A percentile compares a stretch with the other conserved stretches of the same genome.
Evolutionary conservation across 2,888 invertebrate species (phyloP).

Genomic region (Brachylomia viminalis): DNA sequence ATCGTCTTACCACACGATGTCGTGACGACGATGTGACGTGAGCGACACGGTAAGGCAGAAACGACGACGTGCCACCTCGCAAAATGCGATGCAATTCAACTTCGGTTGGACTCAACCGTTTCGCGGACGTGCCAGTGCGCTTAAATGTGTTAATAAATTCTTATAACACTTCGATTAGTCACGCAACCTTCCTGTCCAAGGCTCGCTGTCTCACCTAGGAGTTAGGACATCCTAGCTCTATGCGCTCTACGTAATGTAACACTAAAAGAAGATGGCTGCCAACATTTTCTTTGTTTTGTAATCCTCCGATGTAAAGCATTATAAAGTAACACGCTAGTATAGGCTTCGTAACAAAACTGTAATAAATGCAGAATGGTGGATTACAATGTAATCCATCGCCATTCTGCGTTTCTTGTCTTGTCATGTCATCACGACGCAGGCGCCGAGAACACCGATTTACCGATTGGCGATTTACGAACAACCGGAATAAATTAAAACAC

Average conservation of each 20-base stretch:
- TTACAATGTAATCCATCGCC: not conserved
- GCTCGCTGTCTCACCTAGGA: not conserved
- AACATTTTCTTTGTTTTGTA: not conserved
- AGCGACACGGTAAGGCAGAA: not conserved
- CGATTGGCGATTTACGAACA: not conserved
- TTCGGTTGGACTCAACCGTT: constrained; percentile 71
- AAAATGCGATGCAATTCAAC: constrained; percentile 32
- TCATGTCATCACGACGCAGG: not conserved
- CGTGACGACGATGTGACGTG: not conserved
- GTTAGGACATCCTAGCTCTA: constrained; percentile 1
- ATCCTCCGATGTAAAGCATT: not conserved
- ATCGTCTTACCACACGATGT: not conserved
- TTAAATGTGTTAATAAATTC: constrained; percentile 47
- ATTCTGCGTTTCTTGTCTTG: not conserved
- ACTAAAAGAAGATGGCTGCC: not conserved
- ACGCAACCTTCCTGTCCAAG: constrained; percentile 33
- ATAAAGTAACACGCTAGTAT: constrained; percentile 3
- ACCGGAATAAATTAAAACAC: not conserved
- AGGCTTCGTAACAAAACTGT: not conserved
- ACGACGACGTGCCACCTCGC: not conserved
- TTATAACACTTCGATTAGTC: constrained; percentile 36
- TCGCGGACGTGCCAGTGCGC: constrained; percentile 48
- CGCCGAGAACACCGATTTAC: not conserved
- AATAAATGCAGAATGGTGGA: not conserved
- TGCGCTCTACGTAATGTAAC: not conserved